phyloP scores from a whole-genome alignment of 2,888 invertebrate genomes.

The Drosophila formosana region DNA sequence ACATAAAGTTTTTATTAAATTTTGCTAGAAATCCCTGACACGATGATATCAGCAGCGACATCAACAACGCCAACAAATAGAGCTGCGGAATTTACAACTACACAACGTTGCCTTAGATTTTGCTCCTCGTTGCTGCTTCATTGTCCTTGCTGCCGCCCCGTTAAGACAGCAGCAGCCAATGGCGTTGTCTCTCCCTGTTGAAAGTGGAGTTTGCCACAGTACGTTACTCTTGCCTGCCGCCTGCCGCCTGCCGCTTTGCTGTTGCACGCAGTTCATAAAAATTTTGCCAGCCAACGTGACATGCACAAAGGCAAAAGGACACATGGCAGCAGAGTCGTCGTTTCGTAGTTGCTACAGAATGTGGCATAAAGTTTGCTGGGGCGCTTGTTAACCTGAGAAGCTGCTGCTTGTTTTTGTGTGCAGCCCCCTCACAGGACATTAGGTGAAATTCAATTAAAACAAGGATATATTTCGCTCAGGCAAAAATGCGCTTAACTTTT shows the following conservation, averaged over 20 bases:
- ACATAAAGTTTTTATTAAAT: slow-evolving; percentile 84
- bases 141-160: slow-evolving; percentile 19
- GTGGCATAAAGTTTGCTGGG: slow-evolving; percentile 66
- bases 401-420: slow-evolving; percentile 19
- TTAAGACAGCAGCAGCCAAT: slow-evolving; percentile 52
- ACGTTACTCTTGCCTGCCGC: slow-evolving; percentile 37
- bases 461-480: slow-evolving; percentile 71
- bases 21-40: slow-evolving; percentile 80
- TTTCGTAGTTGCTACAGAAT: slow-evolving; percentile 37
- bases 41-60: slow-evolving; percentile 74
- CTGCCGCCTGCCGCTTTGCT: background rate
- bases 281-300: slow-evolving; percentile 77
- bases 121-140: background rate
- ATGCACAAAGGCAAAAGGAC: slow-evolving; percentile 76
- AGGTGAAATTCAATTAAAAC: slow-evolving; percentile 77
- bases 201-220: slow-evolving; percentile 52
- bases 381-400: slow-evolving; percentile 71
- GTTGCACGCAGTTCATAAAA: slow-evolving; percentile 77
- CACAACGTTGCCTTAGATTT: slow-evolving; percentile 40
- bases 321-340: slow-evolving; percentile 50
- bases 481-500: slow-evolving; percentile 59
- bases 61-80: slow-evolving; percentile 66
- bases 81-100: slow-evolving; percentile 78
- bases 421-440: slow-evolving; percentile 55
- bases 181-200: slow-evolving; percentile 21